Conservation (phyloP, 2,113 vertebrate genomes). For the Eurypyga helias region DNA sequence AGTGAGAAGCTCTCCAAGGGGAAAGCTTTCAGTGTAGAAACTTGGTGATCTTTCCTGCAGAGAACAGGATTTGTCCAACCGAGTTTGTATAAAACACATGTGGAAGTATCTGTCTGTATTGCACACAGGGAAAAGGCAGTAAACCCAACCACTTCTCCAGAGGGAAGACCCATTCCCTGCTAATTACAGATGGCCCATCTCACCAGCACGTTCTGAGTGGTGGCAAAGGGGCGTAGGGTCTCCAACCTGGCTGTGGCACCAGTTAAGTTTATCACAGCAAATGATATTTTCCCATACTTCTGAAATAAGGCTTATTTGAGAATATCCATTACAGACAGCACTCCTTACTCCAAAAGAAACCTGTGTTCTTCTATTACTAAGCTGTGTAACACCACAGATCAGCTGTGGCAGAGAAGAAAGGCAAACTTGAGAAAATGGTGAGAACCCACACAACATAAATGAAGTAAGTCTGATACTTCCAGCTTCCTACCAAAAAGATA, state of each 20-base stretch:
- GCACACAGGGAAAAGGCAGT: neutral
- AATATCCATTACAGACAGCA: neutral
- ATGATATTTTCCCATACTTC: neutral
- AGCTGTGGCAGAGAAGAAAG: neutral
- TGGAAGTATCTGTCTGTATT: neutral
- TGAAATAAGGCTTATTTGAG: neutral
- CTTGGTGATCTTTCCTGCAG: neutral
- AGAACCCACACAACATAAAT: too few species aligned
- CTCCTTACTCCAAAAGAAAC: fast-evolving
- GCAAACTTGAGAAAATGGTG: neutral
- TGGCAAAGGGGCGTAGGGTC: neutral
- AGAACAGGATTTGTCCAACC: neutral
- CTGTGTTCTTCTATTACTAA: neutral
- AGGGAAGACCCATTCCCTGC: neutral
- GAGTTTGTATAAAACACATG: fast-evolving
- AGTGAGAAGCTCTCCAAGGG: neutral
- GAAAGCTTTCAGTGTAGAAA: neutral
- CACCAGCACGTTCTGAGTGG: fast-evolving
- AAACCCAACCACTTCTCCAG: neutral
- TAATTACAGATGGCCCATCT: fast-evolving
- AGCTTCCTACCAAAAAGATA: neutral
- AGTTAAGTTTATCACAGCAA: neutral
- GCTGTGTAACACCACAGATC: neutral
- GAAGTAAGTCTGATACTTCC: neutral
- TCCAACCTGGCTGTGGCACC: neutral